These are phyloP conservation scores for Podabrus alpinus DNA, from an alignment of 2,888 invertebrate genomes.

Conservation along the genomic window DNA sequence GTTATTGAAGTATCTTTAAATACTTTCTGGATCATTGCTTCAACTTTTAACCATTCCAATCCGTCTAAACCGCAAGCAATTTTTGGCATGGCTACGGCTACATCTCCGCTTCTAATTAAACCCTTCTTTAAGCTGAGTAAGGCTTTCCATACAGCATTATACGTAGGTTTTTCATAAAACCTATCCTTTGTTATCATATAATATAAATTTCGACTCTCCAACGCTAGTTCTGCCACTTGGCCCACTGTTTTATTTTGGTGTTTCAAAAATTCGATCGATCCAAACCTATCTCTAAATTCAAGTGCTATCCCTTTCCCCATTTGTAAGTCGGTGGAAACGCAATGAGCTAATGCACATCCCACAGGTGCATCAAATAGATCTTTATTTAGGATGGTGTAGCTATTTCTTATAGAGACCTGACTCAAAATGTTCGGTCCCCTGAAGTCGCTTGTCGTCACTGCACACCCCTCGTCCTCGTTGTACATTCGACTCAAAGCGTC, in stretches of 20 bases:
- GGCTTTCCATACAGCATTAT: neutral
- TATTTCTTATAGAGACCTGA: neutral
- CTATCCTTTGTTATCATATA: neutral
- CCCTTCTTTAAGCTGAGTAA: neutral
- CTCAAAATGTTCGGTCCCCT: neutral
- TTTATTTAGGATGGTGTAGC: neutral
- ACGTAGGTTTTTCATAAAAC: neutral
- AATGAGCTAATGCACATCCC: neutral
- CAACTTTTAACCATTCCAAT: neutral
- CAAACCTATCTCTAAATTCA: neutral
- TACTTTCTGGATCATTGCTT: neutral
- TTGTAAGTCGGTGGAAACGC: neutral
- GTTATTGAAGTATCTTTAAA: neutral
- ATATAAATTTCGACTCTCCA: neutral
- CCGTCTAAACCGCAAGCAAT: neutral
- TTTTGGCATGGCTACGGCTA: neutral
- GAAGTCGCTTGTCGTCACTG: neutral
- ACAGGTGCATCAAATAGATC: neutral
- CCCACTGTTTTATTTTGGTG: neutral
- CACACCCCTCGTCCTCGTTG: neutral
- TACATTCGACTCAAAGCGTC: neutral
- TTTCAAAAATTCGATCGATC: neutral
- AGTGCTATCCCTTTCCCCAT: neutral
- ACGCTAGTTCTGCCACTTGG: neutral
- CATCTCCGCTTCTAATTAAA: neutral